phyloP scores from a whole-genome alignment of 2,113 vertebrate genomes.

The Lycaon pictus region DNA sequence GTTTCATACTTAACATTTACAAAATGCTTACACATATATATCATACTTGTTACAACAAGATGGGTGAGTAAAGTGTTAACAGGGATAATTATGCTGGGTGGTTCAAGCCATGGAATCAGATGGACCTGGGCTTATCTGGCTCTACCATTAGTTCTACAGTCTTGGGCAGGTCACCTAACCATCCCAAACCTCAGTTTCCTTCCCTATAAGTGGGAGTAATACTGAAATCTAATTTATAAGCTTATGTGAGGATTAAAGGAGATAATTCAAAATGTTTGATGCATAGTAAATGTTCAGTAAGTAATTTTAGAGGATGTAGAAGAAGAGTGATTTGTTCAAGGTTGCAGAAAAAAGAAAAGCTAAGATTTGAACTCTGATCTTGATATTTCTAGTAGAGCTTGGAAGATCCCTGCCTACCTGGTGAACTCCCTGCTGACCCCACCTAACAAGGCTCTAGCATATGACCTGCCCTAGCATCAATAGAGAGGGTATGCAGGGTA shows the following conservation, averaged over 20 bases:
- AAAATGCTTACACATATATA: not conserved
- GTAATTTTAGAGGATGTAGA: conserved; percentile 12
- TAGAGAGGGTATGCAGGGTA: not conserved
- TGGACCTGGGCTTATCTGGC: not conserved
- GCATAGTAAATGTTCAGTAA: not conserved
- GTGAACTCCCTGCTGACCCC: not conserved
- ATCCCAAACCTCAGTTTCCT: not conserved
- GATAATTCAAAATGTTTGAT: conserved; percentile 9
- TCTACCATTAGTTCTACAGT: not conserved
- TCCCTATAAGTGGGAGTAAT: not conserved
- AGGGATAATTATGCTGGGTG: not conserved
- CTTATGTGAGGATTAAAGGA: conserved; percentile 12
- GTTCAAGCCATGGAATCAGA: not conserved
- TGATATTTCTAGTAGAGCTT: not conserved
- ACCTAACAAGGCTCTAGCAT: not conserved
- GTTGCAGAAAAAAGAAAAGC: not conserved
- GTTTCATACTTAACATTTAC: not conserved
- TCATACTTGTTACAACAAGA: not conserved
- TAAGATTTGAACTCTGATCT: not conserved
- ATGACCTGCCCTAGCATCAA: not conserved
- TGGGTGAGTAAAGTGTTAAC: not conserved
- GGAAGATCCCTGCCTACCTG: not conserved
- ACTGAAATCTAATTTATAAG: conserved; percentile 9
- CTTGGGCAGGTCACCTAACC: not conserved
- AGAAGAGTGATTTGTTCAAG: not conserved